A percentile compares a stretch with the other conserved stretches of the same genome.
Evolutionary conservation across 2,888 invertebrate species (phyloP).

Genomic region (Aricia artaxerxes): DNA sequence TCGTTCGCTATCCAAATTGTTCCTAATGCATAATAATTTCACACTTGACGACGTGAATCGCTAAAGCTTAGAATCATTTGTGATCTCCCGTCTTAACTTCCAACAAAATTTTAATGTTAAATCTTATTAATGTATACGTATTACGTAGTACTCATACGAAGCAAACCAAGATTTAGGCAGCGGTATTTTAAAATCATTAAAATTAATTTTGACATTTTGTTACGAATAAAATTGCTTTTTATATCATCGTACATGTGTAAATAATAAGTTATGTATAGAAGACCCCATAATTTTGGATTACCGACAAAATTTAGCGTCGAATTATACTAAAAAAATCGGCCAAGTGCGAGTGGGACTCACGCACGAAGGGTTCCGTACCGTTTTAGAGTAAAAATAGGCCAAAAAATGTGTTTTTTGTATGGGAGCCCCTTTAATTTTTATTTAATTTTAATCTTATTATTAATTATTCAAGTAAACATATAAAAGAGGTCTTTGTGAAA

Average conservation of each 20-base stretch:
- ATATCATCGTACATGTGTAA: not conserved
- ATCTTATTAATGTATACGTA: conserved; percentile 5
- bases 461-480: too few species aligned
- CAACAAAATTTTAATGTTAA: conserved; percentile 16
- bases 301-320: not conserved
- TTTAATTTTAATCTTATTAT: too few species aligned
- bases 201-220: conserved; percentile 6
- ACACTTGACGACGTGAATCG: not conserved
- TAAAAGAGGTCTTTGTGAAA: too few species aligned
- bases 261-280: not conserved
- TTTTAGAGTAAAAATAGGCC: too few species aligned
- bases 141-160: conserved; percentile 7
- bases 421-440: too few species aligned
- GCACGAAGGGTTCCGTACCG: too few species aligned
- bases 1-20: conserved; percentile 6
- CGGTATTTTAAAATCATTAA: conserved; percentile 13
- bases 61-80: conserved; percentile 21
- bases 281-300: not conserved
- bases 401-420: too few species aligned
- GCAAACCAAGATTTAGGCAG: not conserved
- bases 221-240: not conserved
- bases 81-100: conserved; percentile 28
- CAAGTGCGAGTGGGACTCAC: too few species aligned
- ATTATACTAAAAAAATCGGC: not conserved
- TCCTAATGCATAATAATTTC: conserved; percentile 19